phyloP scores from a whole-genome alignment of 2,888 invertebrate genomes.

The Andrena bicolor region DNA sequence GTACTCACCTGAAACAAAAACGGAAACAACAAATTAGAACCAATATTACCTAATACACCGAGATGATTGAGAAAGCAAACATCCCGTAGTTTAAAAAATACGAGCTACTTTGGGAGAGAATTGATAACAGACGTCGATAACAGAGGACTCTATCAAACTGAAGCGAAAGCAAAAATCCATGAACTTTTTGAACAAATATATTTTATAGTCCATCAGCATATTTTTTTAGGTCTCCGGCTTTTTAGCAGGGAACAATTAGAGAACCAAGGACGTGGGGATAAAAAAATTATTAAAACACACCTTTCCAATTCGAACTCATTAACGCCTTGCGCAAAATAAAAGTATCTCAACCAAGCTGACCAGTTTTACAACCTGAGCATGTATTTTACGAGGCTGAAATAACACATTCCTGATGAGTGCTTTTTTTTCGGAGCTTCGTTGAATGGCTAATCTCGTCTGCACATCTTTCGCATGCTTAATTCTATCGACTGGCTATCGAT shows the following conservation, averaged over 20 bases:
- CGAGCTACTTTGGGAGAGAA: not conserved
- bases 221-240: no score
- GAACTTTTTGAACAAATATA: constrained; percentile 7
- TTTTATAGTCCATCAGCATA: no score
- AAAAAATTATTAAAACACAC: not conserved
- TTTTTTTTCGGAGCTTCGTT: no score
- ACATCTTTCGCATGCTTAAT: not conserved
- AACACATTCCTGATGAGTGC: no score
- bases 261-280: not conserved
- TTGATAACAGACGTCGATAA: constrained; percentile 68
- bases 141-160: constrained; percentile 43
- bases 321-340: not conserved
- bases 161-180: not conserved
- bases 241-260: not conserved
- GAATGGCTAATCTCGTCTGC: not conserved
- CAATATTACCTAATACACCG: not conserved
- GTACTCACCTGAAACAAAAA: constrained; percentile 80
- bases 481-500: constrained; percentile 21
- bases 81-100: not conserved
- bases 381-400: not conserved
- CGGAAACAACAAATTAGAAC: constrained; percentile 35
- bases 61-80: no score
- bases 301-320: not conserved
- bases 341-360: constrained; percentile 5
- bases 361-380: not conserved